phyloP scores from a whole-genome alignment of 2,888 invertebrate genomes.

The Chouioia cunea region DNA sequence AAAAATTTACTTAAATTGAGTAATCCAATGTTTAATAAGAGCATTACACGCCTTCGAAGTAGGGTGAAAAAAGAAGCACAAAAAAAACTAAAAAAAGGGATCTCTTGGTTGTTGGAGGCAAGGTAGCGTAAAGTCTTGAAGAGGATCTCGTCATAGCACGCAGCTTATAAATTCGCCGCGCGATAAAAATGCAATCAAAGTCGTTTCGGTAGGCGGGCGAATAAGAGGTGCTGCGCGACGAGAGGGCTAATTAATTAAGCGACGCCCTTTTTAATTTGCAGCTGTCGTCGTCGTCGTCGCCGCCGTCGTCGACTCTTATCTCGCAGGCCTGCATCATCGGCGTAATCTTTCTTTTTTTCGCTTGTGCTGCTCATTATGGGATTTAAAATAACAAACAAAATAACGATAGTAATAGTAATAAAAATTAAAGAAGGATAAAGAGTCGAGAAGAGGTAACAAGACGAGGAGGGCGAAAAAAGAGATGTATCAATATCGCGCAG shows the following conservation, averaged over 20 bases:
- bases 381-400: too few relatives aligned
- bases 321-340: slow-evolving; percentile 16
- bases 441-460: too few relatives aligned
- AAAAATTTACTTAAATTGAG: too few relatives aligned
- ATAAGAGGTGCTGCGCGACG: neutral
- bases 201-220: slow-evolving; percentile 20
- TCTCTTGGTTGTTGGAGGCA: too few relatives aligned
- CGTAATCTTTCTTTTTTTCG: neutral
- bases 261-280: slow-evolving; percentile 45
- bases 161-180: neutral
- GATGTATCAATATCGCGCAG: too few relatives aligned
- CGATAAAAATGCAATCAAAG: slow-evolving; percentile 48
- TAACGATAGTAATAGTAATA: too few relatives aligned
- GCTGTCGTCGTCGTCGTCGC: slow-evolving; percentile 34
- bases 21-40: too few relatives aligned
- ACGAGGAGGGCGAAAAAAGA: slow-evolving; percentile 1
- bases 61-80: too few relatives aligned
- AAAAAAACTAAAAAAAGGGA: too few relatives aligned
- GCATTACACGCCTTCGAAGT: too few relatives aligned
- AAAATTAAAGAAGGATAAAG: too few relatives aligned
- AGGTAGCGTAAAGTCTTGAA: neutral
- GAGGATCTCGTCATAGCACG: neutral
- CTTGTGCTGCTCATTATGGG: neutral
- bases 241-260: slow-evolving; percentile 47
- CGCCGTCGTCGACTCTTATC: slow-evolving; percentile 45